These are phyloP conservation scores for Salvelinus namaycush DNA, from an alignment of 2,113 vertebrate genomes.

Conservation along the genomic window DNA sequence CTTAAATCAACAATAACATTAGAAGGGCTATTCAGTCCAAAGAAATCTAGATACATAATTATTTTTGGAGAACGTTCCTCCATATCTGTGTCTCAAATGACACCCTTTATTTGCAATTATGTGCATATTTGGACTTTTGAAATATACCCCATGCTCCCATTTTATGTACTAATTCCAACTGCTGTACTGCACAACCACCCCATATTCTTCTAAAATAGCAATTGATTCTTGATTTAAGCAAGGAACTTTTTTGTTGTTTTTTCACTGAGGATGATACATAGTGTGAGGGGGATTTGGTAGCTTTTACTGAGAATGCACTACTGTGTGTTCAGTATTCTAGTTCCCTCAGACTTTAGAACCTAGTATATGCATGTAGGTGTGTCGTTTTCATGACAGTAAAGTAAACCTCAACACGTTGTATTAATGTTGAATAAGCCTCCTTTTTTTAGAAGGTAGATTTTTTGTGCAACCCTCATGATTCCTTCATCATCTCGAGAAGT, in stretches of 20 bases:
- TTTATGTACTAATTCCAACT: neutral
- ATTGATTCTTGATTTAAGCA: neutral
- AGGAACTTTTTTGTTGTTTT: neutral
- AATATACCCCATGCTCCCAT: too few species aligned
- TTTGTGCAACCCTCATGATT: constrained; percentile 29
- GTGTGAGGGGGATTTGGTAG: neutral
- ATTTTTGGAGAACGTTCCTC: neutral
- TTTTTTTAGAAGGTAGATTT: constrained; percentile 9
- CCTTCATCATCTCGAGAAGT: constrained; percentile 16
- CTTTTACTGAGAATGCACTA: neutral
- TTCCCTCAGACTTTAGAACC: constrained; percentile 15
- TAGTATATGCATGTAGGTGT: constrained; percentile 19
- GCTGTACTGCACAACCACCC: neutral
- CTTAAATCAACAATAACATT: too few species aligned
- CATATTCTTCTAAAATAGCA: neutral
- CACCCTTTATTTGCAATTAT: too few species aligned
- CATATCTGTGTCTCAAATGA: neutral
- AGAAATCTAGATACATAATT: neutral
- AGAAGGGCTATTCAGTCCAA: neutral
- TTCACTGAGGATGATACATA: neutral
- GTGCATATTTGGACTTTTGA: too few species aligned
- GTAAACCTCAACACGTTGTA: constrained; percentile 13
- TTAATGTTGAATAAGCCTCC: neutral
- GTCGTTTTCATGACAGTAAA: constrained; percentile 16
- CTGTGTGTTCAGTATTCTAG: neutral